Base-by-base conservation (phyloP, 2,888 invertebrate genomes). In the Nipponacmea schrenckii region DNA sequence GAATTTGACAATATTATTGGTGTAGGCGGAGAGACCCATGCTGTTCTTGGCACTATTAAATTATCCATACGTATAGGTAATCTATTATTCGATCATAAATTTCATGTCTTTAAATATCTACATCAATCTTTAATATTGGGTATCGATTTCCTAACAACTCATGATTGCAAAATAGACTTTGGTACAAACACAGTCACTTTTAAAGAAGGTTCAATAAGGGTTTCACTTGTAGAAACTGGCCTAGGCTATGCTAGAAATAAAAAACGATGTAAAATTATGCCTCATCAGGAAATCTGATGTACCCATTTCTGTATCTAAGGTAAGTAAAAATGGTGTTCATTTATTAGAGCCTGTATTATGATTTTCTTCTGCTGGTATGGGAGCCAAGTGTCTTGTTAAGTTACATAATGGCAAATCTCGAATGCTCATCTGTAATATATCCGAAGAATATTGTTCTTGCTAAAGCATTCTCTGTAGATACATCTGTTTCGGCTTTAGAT, bases 111-210 rank as follows among this genome's bases (percentile, higher is more conserved):
- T 1, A 12, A 44, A 7, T 17, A 64, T 8, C 26, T 71, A n/a
- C 63, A 64, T 10, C 63, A 69, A 20, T 45, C 62, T 1, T 5
- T 74, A 3, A 48, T 74, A n/a, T 27, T 74, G 50, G 78, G 76
- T 56, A 17, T 71, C n/a, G 78, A 78, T 68, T 78, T 78, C 62
- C 62, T 78, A 17, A 71, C 64, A 15, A 64, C 65, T 15, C 68
- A 78, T 27, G 48, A 67, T n/a, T 74, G 73, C 7, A 67, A 56
- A 50, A 67, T 76, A 8, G 71, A 78, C 44, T 74, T 73, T 56
- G 64, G 62, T 7, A 67, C 72, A 31, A 66, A 69, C 56, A 31
- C 45, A n/a, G 24, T 78, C 48, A 17, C n/a, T 48, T 48, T 48
- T 17, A 5, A 48, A 17, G 48, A 48, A 17, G 48, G 48, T n/a